Percentiles rank a stretch among this genome's conserved stretches.
These are phyloP conservation scores for Laspeyria flexula DNA, from an alignment of 2,888 invertebrate genomes.

Conservation along the genomic window DNA sequence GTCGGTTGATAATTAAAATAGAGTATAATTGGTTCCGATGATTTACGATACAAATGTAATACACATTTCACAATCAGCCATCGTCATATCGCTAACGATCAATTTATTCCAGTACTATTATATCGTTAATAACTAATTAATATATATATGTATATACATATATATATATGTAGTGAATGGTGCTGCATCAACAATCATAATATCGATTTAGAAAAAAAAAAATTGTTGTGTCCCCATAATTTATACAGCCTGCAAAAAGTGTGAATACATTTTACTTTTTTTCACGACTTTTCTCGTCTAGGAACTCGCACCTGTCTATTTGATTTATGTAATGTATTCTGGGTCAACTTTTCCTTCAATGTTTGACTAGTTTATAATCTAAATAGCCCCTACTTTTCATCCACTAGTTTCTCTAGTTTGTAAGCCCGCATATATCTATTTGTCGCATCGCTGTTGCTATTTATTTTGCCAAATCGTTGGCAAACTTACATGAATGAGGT, in stretches of 20 bases:
- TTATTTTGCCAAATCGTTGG: slow-evolving; percentile 36
- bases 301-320: neutral
- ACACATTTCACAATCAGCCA: no score
- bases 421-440: slow-evolving; percentile 15
- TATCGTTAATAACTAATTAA: no score
- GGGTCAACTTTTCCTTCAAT: neutral
- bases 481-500: slow-evolving; percentile 22
- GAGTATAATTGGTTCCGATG: neutral
- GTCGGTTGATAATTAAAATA: neutral
- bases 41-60: neutral
- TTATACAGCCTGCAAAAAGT: no score
- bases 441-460: slow-evolving; percentile 25
- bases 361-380: slow-evolving; percentile 1
- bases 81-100: neutral
- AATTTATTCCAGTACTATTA: neutral
- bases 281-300: no score
- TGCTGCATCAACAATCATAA: no score
- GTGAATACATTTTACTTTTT: no score
- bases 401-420: neutral
- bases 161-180: no score
- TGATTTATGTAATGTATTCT: neutral
- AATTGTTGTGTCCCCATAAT: no score
- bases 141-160: no score
- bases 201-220: no score
- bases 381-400: slow-evolving; percentile 1